A percentile compares a stretch with the other conserved stretches of the same genome.
Evolutionary conservation across 1,140 invertebrate species (phyloP).

Genomic region (Coelopa frigida): DNA sequence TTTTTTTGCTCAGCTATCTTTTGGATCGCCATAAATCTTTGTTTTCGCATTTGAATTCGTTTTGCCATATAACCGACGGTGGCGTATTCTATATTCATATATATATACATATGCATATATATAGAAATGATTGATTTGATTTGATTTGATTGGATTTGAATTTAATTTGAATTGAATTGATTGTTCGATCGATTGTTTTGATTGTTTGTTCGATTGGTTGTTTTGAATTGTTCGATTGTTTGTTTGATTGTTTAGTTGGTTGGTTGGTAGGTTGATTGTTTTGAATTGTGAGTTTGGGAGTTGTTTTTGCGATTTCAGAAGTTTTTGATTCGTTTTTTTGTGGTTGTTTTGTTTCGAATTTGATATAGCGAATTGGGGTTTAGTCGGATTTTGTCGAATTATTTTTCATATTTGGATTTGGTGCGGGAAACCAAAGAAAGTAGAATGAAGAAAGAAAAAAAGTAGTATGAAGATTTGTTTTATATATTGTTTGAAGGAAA

Average conservation of each 20-base stretch:
- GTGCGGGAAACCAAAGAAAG: slow-evolving; percentile 1
- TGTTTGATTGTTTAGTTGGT: slow-evolving; percentile 10
- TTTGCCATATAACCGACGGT: slow-evolving; percentile 94
- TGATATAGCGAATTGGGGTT: no score
- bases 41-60: slow-evolving; percentile 90
- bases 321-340: no score
- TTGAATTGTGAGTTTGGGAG: slow-evolving; percentile 5
- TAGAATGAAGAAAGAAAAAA: slow-evolving; percentile 10
- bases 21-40: slow-evolving; percentile 76
- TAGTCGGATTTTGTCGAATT: slow-evolving; percentile 2
- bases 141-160: slow-evolving; percentile 57
- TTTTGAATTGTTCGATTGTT: slow-evolving; percentile 15
- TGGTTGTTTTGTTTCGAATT: neutral
- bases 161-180: slow-evolving; percentile 13
- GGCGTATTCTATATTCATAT: slow-evolving; percentile 80
- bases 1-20: slow-evolving; percentile 88
- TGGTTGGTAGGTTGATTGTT: slow-evolving; percentile 7
- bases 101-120: no score
- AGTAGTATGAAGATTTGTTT: slow-evolving; percentile 2
- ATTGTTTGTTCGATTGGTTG: no score
- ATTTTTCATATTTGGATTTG: slow-evolving; percentile 2
- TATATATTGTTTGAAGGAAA: no score
- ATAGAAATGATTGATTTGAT: slow-evolving; percentile 1
- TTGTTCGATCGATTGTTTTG: slow-evolving; percentile 14
- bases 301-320: no score